phyloP scores from a whole-genome alignment of 1,140 invertebrate genomes.

The Bombus sibiricus region DNA sequence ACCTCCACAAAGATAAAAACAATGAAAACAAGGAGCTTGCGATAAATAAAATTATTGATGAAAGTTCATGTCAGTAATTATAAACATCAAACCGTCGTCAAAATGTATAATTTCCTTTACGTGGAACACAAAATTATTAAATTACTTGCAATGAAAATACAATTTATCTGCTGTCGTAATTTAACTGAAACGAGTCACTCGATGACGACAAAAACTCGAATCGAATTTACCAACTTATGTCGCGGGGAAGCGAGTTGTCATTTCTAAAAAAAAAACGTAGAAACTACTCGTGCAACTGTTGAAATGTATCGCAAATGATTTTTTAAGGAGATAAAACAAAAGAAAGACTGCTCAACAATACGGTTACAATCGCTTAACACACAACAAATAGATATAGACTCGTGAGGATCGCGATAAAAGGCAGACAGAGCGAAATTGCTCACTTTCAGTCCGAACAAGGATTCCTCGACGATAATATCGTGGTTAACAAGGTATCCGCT shows the following conservation, averaged over 20 bases:
- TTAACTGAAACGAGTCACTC: not conserved
- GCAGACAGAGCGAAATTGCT: constrained; percentile 11
- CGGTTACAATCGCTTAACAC: constrained; percentile 7
- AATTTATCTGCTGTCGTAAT: not conserved
- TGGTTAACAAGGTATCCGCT: not conserved
- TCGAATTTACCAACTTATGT: not conserved
- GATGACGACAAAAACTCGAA: not conserved
- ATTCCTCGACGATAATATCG: not conserved
- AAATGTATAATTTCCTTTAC: not conserved
- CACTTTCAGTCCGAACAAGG: constrained; percentile 7
- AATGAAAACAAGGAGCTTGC: not conserved
- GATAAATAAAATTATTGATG: not conserved
- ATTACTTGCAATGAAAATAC: not conserved
- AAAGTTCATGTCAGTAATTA: not conserved
- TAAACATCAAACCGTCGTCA: not conserved
- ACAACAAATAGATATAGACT: constrained; percentile 44
- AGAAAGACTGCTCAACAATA: not conserved
- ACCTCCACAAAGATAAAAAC: not conserved
- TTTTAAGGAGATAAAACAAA: not conserved
- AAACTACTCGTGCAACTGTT: not conserved
- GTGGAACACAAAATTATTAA: not conserved
- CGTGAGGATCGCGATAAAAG: not conserved
- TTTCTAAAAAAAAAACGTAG: not conserved
- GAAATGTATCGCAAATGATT: not conserved
- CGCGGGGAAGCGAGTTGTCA: not conserved